Base-by-base conservation (phyloP, 2,113 vertebrate genomes). In the Halcyon senegalensis region DNA sequence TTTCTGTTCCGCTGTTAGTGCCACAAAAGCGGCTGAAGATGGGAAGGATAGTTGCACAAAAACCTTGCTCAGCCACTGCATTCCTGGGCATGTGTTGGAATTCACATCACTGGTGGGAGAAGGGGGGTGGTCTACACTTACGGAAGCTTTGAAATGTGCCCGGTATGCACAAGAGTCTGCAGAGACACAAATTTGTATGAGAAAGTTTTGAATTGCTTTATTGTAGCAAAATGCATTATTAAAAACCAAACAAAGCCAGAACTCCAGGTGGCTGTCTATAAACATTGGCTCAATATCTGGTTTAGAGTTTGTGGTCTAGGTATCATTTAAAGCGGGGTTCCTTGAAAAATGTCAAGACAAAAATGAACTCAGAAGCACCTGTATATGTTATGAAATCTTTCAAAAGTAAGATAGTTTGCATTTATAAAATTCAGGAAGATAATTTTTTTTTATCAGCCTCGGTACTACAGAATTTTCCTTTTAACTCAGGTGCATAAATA, bases 101-200 rank as follows among this genome's bases (percentile, higher is more conserved):
- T 44, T 73, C 10, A 10, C 0, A 0, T 10, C 25, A 17, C 2
- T 28, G 35, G 23, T 63, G n/a, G 18, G 68, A 69, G 46, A 30
- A 53, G 9, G 9, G 11, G 27, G 5, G 8, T 16, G 16, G 3
- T 43, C 3, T n/a, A 10, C 16, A 5, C 1, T 4, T 24, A 3
- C 4, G 46, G 73, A 59, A 56, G 16, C 84, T 44, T 39, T 63
- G 80, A 50, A 30, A 68, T 80, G 25, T 74, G 64, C 68, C 50
- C 44, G 12, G 33, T 4, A 0, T 20, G 53, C n/a, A 58, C 17
- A 13, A 50, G 35, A 33, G 33, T 35, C 58, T 44, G 39, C 39
- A 48, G 73, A 84, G 33, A 77, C 41, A 50, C 8, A 46, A 35
- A 33, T 55, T 35, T 63, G 77, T 39, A 30, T 79, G 78, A 51